Conservation (phyloP, 2,888 invertebrate genomes). For the Agrochola circellaris region DNA sequence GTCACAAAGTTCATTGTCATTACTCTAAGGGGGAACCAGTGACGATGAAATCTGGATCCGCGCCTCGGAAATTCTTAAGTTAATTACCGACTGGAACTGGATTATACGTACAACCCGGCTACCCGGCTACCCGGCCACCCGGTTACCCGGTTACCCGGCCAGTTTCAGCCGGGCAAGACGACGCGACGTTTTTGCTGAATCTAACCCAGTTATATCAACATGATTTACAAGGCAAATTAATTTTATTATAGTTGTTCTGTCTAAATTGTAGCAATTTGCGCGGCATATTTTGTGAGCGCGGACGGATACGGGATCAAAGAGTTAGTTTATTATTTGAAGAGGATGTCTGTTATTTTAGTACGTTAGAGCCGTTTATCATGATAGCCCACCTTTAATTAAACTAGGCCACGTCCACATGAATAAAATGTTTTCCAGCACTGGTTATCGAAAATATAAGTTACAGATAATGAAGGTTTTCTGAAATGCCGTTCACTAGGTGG, state of each 20-base stretch:
- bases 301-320: constrained; percentile 2
- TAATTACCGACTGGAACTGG: constrained; percentile 67
- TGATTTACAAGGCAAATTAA: constrained; percentile 57
- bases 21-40: constrained; percentile 48
- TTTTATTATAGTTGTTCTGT: constrained; percentile 53
- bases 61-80: constrained; percentile 67
- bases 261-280: constrained; percentile 41
- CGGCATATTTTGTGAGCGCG: constrained; percentile 18
- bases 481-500: too few species aligned
- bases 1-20: constrained; percentile 63
- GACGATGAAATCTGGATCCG: constrained; percentile 63
- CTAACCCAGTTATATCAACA: constrained; percentile 59
- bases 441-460: neutral
- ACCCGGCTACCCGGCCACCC: constrained; percentile 17
- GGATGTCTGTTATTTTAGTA: neutral
- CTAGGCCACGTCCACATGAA: neutral
- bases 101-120: constrained; percentile 41
- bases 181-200: constrained; percentile 57
- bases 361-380: neutral
- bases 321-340: neutral
- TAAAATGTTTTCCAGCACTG: neutral
- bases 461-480: too few species aligned
- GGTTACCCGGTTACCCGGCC: constrained; percentile 19
- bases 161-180: constrained; percentile 48
- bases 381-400: neutral